These are phyloP conservation scores for Otis tarda DNA, from an alignment of 2,113 vertebrate genomes.

Conservation along the genomic window DNA sequence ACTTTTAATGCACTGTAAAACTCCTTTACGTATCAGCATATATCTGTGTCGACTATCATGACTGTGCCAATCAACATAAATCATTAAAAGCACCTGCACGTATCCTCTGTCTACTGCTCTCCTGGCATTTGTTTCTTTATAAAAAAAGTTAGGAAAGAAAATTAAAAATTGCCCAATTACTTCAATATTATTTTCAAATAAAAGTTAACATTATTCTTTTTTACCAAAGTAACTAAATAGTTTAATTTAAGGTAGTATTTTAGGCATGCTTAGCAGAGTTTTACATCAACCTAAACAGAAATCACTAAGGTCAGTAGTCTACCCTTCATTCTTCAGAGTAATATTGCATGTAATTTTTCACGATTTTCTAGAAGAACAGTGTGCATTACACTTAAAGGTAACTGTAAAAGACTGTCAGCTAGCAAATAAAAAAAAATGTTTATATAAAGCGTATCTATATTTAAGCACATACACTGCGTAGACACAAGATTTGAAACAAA, in stretches of 20 bases:
- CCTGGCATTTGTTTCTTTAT: slow-evolving; percentile 90
- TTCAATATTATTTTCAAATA: not conserved
- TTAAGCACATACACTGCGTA: not conserved
- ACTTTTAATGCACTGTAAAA: slow-evolving; percentile 92
- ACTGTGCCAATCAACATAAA: slow-evolving; percentile 95
- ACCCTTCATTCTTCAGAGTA: not conserved
- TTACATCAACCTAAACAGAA: not conserved
- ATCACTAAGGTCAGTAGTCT: not conserved
- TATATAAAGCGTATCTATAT: not conserved
- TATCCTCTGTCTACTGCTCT: slow-evolving; percentile 89
- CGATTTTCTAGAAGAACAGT: not conserved
- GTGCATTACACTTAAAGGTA: not conserved
- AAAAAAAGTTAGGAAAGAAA: slow-evolving; percentile 58
- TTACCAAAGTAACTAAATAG: not conserved
- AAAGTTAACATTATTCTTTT: not conserved
- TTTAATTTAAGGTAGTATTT: not conserved
- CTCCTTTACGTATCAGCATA: slow-evolving; percentile 92
- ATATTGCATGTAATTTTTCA: not conserved
- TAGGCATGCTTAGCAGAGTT: not conserved
- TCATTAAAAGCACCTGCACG: slow-evolving; percentile 84
- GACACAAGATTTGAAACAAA: not conserved
- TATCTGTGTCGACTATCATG: slow-evolving; percentile 93
- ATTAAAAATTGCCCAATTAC: slow-evolving; percentile 14
- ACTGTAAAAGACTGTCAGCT: not conserved
- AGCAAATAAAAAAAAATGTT: not conserved